Evolutionary conservation across 2,888 invertebrate species (phyloP).

Genomic region (Priocnemis perturbator): DNA sequence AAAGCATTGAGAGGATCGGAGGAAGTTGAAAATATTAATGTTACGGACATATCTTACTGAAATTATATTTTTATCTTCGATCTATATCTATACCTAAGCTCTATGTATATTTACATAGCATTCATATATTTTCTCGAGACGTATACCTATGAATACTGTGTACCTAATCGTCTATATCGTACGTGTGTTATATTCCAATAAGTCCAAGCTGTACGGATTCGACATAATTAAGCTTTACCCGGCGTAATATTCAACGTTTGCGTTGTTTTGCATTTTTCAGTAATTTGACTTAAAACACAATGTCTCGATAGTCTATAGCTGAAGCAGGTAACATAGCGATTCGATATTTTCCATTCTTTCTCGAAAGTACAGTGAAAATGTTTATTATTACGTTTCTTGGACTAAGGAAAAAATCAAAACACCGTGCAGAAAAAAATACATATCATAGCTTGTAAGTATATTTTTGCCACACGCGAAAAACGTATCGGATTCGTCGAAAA

Average conservation of each 20-base stretch:
- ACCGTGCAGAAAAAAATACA: slow-evolving; percentile 40
- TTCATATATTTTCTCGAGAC: slow-evolving; percentile 65
- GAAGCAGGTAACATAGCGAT: too few relatives aligned
- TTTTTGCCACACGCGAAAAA: slow-evolving; percentile 11
- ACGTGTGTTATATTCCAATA: slow-evolving; percentile 25
- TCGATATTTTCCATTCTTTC: too few relatives aligned
- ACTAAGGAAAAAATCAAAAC: slow-evolving; percentile 10
- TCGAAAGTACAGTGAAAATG: too few relatives aligned
- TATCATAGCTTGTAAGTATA: slow-evolving; percentile 54
- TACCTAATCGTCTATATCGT: slow-evolving; percentile 43
- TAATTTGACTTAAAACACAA: too few relatives aligned
- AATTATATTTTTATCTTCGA: slow-evolving; percentile 72
- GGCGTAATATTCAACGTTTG: too few relatives aligned
- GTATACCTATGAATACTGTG: slow-evolving; percentile 38
- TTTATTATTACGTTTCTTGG: slow-evolving; percentile 2
- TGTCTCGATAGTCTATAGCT: too few relatives aligned
- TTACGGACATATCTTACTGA: slow-evolving; percentile 58
- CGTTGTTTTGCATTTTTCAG: too few relatives aligned
- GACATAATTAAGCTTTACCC: too few relatives aligned
- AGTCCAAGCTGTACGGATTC: too few relatives aligned
- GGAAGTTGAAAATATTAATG: slow-evolving; percentile 29
- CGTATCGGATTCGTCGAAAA: slow-evolving; percentile 11
- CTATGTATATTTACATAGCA: slow-evolving; percentile 63
- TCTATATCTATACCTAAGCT: slow-evolving; percentile 59
- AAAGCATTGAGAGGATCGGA: slow-evolving; percentile 61